phyloP scores from a whole-genome alignment of 2,888 invertebrate species.

The Scaptodrosophila latifasciaeformis region DNA sequence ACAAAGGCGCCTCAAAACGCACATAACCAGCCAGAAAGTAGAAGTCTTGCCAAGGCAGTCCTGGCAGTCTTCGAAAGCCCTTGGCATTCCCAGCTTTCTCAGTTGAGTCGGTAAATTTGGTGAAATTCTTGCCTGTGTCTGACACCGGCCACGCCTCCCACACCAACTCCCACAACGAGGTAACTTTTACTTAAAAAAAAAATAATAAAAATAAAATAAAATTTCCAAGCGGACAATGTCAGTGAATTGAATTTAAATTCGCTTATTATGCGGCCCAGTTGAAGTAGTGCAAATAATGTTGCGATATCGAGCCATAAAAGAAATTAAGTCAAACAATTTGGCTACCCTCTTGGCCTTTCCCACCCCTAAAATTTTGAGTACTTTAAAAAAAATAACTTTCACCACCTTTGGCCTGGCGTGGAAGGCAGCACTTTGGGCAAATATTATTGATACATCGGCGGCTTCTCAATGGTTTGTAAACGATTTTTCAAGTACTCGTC shows the following conservation, averaged over 20 bases:
- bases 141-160: constrained; percentile 40
- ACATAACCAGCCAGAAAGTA: constrained; percentile 1
- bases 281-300: constrained; percentile 68
- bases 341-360: not conserved
- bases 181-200: too few relatives aligned
- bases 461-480: constrained; percentile 65
- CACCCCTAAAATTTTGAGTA: constrained; percentile 20
- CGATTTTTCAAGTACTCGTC: constrained; percentile 20
- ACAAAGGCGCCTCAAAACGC: constrained; percentile 2
- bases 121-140: constrained; percentile 40
- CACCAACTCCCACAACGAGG: too few relatives aligned
- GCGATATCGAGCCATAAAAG: constrained; percentile 64
- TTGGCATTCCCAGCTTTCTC: too few relatives aligned
- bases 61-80: not conserved
- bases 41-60: constrained; percentile 19
- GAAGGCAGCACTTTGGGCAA: constrained; percentile 26
- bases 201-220: too few relatives aligned
- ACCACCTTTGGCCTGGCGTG: constrained; percentile 46
- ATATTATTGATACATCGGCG: constrained; percentile 66
- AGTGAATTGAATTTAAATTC: constrained; percentile 73
- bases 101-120: constrained; percentile 45
- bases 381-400: constrained; percentile 54
- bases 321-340: constrained; percentile 66
- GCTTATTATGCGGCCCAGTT: constrained; percentile 59
- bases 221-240: not conserved